Evolutionary conservation across 2,888 invertebrate species (phyloP).

Genomic region (Psylliodes chrysocephalus): DNA sequence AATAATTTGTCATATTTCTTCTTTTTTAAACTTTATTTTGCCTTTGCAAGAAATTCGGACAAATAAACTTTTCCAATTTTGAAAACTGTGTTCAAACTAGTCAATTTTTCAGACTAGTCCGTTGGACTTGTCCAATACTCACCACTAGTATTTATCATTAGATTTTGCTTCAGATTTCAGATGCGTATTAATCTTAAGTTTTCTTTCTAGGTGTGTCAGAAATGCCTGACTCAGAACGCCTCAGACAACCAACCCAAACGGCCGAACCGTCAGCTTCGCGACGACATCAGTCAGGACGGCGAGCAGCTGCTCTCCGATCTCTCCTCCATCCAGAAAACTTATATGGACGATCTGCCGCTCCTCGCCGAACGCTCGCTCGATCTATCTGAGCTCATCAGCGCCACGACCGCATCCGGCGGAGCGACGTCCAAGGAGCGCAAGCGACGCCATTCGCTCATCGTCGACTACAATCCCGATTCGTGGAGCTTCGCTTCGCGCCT

Average conservation of each 20-base stretch:
- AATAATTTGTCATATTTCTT: too few relatives aligned
- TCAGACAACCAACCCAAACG: slow-evolving; percentile 33
- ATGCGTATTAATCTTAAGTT: too few relatives aligned
- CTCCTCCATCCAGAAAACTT: slow-evolving; percentile 66
- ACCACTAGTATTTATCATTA: too few relatives aligned
- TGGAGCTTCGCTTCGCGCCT: slow-evolving; percentile 67
- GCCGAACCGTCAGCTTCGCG: slow-evolving; percentile 58
- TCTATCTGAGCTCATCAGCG: slow-evolving; percentile 5
- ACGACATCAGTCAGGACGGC: slow-evolving; percentile 70
- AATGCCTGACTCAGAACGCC: slow-evolving; percentile 48
- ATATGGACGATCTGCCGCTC: slow-evolving; percentile 58
- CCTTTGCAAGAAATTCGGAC: too few relatives aligned
- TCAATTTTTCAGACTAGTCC: too few relatives aligned
- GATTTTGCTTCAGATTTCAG: too few relatives aligned
- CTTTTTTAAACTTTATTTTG: too few relatives aligned
- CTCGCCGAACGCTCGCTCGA: slow-evolving; percentile 9
- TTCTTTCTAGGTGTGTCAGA: slow-evolving; percentile 55
- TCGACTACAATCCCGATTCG: slow-evolving; percentile 56
- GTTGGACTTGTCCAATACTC: too few relatives aligned
- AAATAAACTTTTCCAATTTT: too few relatives aligned
- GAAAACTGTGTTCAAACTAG: too few relatives aligned
- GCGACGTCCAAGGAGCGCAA: slow-evolving; percentile 62
- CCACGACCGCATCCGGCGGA: background rate
- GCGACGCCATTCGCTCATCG: slow-evolving; percentile 66
- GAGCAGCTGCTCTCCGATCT: slow-evolving; percentile 72